These are phyloP conservation scores for Lophochroa leadbeateri DNA, from an alignment of 2,113 vertebrate species.

Conservation along the genomic window DNA sequence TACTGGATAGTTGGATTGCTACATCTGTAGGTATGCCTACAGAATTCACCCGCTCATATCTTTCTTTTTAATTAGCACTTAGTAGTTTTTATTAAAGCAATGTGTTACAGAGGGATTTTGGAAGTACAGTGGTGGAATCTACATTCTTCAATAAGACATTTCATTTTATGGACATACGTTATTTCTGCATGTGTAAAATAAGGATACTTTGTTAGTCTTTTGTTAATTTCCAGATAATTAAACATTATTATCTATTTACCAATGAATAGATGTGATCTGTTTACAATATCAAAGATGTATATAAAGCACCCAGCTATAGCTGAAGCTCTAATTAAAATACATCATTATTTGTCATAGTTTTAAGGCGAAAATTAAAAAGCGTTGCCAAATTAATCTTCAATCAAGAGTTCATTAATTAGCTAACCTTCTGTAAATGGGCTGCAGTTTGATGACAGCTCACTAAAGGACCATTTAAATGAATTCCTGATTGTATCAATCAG, in stretches of 20 bases:
- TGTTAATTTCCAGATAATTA: constrained; percentile 69
- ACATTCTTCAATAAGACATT: constrained; percentile 1
- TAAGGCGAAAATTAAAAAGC: constrained; percentile 75
- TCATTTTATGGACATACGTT: constrained; percentile 13
- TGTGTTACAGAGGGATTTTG: constrained; percentile 10
- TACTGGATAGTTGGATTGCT: background rate
- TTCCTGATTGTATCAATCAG: constrained; percentile 60
- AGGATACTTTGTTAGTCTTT: constrained; percentile 56
- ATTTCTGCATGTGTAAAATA: constrained; percentile 46
- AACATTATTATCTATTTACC: constrained; percentile 68
- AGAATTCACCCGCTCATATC: background rate
- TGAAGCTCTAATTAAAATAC: constrained; percentile 67
- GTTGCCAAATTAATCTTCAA: constrained; percentile 76
- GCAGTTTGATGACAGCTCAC: constrained; percentile 69
- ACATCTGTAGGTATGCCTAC: background rate
- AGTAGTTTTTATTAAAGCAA: constrained; percentile 3
- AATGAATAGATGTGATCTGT: constrained; percentile 66
- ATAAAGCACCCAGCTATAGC: constrained; percentile 27
- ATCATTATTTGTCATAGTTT: constrained; percentile 71
- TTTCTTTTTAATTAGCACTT: background rate
- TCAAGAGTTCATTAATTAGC: constrained; percentile 77
- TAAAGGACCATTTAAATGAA: constrained; percentile 65
- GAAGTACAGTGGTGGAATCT: background rate
- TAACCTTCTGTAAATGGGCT: constrained; percentile 72
- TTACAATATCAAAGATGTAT: constrained; percentile 65